Base-by-base conservation (phyloP, 2,797 vertebrate genomes). In the Cyclura pinguis region DNA sequence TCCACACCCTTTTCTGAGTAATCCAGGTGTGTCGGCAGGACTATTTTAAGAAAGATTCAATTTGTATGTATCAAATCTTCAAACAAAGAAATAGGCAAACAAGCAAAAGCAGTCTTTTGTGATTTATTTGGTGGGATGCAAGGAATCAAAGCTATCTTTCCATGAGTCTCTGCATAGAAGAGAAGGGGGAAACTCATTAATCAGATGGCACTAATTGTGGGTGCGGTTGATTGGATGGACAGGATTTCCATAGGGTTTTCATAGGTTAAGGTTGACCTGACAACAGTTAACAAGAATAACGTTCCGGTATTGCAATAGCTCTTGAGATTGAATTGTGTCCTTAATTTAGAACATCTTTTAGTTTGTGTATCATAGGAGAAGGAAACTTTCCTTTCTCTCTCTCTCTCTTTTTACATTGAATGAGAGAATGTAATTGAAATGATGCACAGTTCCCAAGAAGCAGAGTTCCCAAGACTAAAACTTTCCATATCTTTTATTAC, bases 91-190 rank as follows among this genome's bases (percentile, higher is more conserved):
- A 91, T 91, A 80, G 27, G 88, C 59, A 80, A 73, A 27, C 42
- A 13, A 74, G 32, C 0, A n/a, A 4, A 52, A 76, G 76, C 85
- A 82, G 89, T 90, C 57, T 81, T 29, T 72, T 50, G 73, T 86
- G 64, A 83, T 90, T 87, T 62, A 93, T 93, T 85, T 55, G 83
- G 88, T 89, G 85, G 42, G 38, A 80, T 13, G 57, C 73, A 64
- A 47, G 67, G 83, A 55, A 95, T 27, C 50, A 85, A 69, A 38
- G 24, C 62, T 14, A 22, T 24, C 9, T 62, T 62, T 59, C 55
- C 16, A 32, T 18, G 14, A 84, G 10, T 1, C 38, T 84, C 42
- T 47, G 42, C 42, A 47, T 67, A 6, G 4, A 84, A 59, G n/a
- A 35, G 6, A 24, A 27, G 1, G 5, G 20, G 57, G 64, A 64